A percentile compares a stretch with the other conserved stretches of the same genome.
Conservation (phyloP, 2,888 invertebrate species). For the Unio pictorum region DNA sequence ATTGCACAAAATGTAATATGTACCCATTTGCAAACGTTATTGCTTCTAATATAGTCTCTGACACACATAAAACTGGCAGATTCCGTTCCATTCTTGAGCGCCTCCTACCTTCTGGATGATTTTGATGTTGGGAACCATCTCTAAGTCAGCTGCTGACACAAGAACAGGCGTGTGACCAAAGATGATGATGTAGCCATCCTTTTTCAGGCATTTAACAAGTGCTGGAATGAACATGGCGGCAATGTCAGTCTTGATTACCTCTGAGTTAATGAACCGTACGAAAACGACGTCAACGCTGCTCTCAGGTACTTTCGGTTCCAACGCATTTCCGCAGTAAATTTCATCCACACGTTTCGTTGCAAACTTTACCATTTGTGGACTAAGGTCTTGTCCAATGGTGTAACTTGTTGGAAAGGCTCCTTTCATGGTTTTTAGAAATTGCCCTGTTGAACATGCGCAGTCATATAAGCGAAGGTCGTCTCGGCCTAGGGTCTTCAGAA, state of each 20-base stretch:
- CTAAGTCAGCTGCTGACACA: slow-evolving; percentile 42
- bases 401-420: slow-evolving; percentile 31
- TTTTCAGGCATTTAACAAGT: slow-evolving; percentile 33
- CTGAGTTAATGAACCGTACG: slow-evolving; percentile 47
- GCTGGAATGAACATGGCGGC: slow-evolving; percentile 37
- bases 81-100: slow-evolving; percentile 41
- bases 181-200: slow-evolving; percentile 42
- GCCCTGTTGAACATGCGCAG: slow-evolving; percentile 52
- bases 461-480: slow-evolving; percentile 39
- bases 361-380: slow-evolving; percentile 42
- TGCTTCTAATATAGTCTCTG: slow-evolving; percentile 16
- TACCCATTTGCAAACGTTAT: neutral
- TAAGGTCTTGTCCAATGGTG: slow-evolving; percentile 47
- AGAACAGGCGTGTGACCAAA: slow-evolving; percentile 52
- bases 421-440: slow-evolving; percentile 47
- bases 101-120: slow-evolving; percentile 40
- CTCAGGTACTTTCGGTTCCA: slow-evolving; percentile 39
- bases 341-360: slow-evolving; percentile 48
- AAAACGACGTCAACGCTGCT: slow-evolving; percentile 41
- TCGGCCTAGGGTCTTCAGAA: slow-evolving; percentile 31
- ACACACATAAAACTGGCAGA: slow-evolving; percentile 47
- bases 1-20: slow-evolving; percentile 3
- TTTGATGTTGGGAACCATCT: slow-evolving; percentile 33
- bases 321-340: slow-evolving; percentile 42
- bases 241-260: slow-evolving; percentile 42